phyloP scores from a whole-genome alignment of 2,888 invertebrate genomes.

The Magallana nippona region DNA sequence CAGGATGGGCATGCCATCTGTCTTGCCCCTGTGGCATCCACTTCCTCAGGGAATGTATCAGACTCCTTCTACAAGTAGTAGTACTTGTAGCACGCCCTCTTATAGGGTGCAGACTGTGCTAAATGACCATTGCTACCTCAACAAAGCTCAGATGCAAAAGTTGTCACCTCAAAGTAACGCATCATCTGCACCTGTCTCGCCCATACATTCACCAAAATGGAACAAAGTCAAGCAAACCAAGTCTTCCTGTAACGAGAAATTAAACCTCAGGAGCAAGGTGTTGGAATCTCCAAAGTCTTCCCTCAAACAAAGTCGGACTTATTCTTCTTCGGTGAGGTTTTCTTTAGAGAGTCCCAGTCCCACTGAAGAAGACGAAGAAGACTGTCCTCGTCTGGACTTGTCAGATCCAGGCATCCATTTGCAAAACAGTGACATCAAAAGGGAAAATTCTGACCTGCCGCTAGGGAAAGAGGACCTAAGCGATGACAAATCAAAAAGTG shows the following conservation, averaged over 20 bases:
- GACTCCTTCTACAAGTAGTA: not conserved
- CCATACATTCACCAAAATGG: not conserved
- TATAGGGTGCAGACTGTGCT: conserved; percentile 42
- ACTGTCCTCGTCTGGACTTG: not conserved
- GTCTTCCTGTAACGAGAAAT: conserved; percentile 1
- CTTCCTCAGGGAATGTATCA: conserved; percentile 13
- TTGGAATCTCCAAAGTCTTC: not conserved
- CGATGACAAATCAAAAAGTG: not conserved
- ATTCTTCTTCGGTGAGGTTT: not conserved
- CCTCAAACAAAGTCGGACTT: not conserved
- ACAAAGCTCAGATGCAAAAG: conserved; percentile 51
- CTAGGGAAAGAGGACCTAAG: not conserved
- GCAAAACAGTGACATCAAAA: not conserved
- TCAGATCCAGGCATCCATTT: not conserved
- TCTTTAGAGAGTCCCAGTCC: not conserved
- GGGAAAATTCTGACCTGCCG: not conserved
- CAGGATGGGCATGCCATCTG: conserved; percentile 13
- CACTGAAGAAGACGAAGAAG: not conserved
- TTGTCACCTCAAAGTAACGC: conserved; percentile 43
- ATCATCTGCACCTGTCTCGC: not conserved
- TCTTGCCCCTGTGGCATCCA: not conserved
- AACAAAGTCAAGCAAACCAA: conserved; percentile 39
- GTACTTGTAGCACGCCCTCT: not conserved
- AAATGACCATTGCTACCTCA: conserved; percentile 53
- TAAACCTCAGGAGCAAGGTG: not conserved